phyloP scores from a whole-genome alignment of 2,888 invertebrate genomes.

The Tromatobia lineatoria region DNA sequence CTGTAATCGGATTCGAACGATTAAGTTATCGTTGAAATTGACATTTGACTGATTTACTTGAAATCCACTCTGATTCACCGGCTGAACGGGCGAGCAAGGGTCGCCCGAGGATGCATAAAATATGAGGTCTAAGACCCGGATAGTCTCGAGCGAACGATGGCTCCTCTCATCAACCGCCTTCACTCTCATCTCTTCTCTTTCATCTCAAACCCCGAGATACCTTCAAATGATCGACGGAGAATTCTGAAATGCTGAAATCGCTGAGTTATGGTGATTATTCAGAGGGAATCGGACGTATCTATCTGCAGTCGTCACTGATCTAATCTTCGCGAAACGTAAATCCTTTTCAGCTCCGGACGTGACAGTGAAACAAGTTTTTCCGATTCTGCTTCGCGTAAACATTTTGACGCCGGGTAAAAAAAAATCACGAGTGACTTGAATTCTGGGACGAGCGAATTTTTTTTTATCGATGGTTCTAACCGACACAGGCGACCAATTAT shows the following conservation, averaged over 20 bases:
- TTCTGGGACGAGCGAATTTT: too few relatives aligned
- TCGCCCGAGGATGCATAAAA: conserved; percentile 61
- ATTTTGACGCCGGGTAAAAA: background rate
- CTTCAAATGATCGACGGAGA: conserved; percentile 31
- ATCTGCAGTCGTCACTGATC: conserved; percentile 13
- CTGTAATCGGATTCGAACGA: conserved; percentile 56
- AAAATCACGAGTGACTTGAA: background rate
- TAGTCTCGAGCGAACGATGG: conserved; percentile 18
- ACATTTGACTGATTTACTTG: conserved; percentile 59
- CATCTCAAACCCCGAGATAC: conserved; percentile 5
- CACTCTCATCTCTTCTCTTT: conserved; percentile 10
- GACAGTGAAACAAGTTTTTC: background rate
- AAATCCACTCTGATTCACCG: conserved; percentile 25
- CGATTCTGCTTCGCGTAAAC: background rate
- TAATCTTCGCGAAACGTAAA: background rate
- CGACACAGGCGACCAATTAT: too few relatives aligned
- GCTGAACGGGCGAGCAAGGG: conserved; percentile 31
- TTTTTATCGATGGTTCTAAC: too few relatives aligned
- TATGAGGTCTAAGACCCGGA: conserved; percentile 60
- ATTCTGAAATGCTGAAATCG: conserved; percentile 18
- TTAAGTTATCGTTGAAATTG: conserved; percentile 63
- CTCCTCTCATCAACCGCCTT: conserved; percentile 37
- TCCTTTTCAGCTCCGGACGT: background rate
- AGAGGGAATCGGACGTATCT: conserved; percentile 1
- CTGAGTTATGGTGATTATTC: conserved; percentile 26